These are phyloP conservation scores for Laterallus jamaicensis DNA, from an alignment of 2,113 vertebrate genomes.

Conservation along the genomic window DNA sequence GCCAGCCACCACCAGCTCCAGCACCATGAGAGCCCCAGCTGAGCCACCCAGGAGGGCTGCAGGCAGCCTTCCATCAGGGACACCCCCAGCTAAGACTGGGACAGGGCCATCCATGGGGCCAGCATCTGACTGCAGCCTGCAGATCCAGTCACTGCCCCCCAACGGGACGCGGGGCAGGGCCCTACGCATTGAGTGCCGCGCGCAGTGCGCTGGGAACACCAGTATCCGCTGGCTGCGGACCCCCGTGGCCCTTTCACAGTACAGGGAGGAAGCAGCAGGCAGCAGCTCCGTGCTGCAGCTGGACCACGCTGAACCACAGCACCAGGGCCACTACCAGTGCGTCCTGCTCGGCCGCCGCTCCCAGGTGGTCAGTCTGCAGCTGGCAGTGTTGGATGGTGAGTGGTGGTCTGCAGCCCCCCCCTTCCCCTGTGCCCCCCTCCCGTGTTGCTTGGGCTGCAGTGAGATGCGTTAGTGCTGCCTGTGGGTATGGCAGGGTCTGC, in stretches of 20 bases:
- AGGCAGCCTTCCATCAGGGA: neutral
- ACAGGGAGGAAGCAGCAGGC: neutral
- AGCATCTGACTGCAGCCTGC: neutral
- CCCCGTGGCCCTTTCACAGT: slow-evolving; percentile 23
- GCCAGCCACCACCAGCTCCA: rapidly evolving
- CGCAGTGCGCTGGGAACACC: neutral
- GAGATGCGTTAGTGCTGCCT: rapidly evolving
- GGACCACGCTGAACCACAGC: neutral
- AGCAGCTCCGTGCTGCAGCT: slow-evolving; percentile 27
- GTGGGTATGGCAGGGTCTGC: rapidly evolving
- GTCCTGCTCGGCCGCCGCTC: neutral
- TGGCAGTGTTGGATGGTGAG: neutral
- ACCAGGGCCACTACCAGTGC: slow-evolving; percentile 68
- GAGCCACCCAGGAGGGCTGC: rapidly evolving
- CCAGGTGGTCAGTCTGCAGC: neutral
- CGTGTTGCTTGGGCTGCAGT: neutral
- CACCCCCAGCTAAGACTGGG: rapidly evolving
- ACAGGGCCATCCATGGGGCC: rapidly evolving
- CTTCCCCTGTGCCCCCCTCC: no score
- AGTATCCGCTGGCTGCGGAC: slow-evolving; percentile 47
- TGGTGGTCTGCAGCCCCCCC: neutral
- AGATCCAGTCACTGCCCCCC: neutral
- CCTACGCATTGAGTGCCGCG: slow-evolving; percentile 46
- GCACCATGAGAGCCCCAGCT: rapidly evolving
- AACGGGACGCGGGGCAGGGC: neutral